Evolutionary conservation across 92 coral and sea anemone species (phyloP), one percentile per base, ranked within the genome.

Genomic region (Palythoa caribaeorum): DNA sequence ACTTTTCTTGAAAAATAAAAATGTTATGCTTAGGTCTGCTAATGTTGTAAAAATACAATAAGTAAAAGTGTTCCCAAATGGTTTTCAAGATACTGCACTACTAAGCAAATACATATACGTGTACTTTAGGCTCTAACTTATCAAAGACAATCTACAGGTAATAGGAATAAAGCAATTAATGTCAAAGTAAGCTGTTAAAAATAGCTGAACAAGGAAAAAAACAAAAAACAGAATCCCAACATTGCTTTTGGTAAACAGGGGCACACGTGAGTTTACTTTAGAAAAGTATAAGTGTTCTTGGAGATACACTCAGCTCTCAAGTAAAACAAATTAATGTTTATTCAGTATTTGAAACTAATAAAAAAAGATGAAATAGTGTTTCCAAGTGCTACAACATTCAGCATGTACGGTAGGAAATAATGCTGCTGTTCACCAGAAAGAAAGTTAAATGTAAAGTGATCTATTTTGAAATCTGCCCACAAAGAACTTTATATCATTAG

Each of bases 311-410:
- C 10, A 21, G 73, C 73, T 68, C 73, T 19, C 73, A 68, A 68
- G 73, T 68, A 68, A 68, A 68, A 66, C 73, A 68, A 68, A 19
- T 68, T 28, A 28, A 28, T 68, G 73, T 68, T 68, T 68, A 39
- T 68, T 68, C 73, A 68, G 73, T 0, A 68, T 21, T 68, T 68
- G 73, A 68, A 68, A 68, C 73, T 68, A 68, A 37, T 37, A 37
- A 68, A n/a, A 28, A 68, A n/a, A 68, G 12, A 68, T n/a, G n/a
- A 68, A 62, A 62, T 8, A 62, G 73, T 68, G 73, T 68, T 68
- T 68, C 73, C 73, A 68, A 68, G 73, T 68, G 73, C 73, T 68
- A 37, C 73, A 68, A 68, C 73, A 68, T 68, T 68, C 73, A 28
- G 28, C 28, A 28, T 28, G 28, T 28, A 28, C 28, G 28, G 28